Evolutionary conservation across 2,113 vertebrate genomes (phyloP).

Genomic region (Python bivittatus): DNA sequence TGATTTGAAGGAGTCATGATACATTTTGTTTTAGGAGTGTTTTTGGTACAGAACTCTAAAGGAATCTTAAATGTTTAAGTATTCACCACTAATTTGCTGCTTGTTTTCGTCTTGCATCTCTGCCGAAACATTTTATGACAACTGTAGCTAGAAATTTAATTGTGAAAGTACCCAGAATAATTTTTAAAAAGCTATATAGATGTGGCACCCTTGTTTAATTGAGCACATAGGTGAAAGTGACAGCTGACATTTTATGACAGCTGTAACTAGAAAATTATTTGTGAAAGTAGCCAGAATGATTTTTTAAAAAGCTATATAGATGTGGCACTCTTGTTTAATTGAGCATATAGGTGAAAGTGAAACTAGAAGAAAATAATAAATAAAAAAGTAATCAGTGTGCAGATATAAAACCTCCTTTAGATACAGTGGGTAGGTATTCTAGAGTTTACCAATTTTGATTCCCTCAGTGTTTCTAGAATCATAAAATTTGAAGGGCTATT

Average conservation of each 20-base stretch:
- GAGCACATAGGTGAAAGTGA: no score
- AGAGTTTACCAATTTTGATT: background rate
- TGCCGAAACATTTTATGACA: background rate
- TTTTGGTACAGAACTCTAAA: conserved; percentile 16
- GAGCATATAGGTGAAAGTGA: background rate
- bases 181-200: background rate
- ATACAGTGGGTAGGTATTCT: background rate
- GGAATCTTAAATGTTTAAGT: background rate
- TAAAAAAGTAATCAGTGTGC: background rate
- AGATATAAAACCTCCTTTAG: background rate
- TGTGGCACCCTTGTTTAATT: background rate
- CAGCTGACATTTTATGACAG: background rate
- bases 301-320: background rate
- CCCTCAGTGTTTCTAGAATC: background rate
- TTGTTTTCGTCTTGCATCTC: background rate
- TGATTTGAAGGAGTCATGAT: background rate
- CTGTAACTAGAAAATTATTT: background rate
- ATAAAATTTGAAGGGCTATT: background rate
- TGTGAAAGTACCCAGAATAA: background rate
- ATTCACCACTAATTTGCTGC: background rate
- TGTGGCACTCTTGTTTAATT: background rate
- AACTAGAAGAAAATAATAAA: background rate
- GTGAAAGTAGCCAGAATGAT: background rate
- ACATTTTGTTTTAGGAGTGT: conserved; percentile 27
- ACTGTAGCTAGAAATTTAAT: background rate